Evolutionary conservation across 1,140 invertebrate species (phyloP), one percentile per base, ranked within the genome.

Genomic region (Pteromalus puparum): DNA sequence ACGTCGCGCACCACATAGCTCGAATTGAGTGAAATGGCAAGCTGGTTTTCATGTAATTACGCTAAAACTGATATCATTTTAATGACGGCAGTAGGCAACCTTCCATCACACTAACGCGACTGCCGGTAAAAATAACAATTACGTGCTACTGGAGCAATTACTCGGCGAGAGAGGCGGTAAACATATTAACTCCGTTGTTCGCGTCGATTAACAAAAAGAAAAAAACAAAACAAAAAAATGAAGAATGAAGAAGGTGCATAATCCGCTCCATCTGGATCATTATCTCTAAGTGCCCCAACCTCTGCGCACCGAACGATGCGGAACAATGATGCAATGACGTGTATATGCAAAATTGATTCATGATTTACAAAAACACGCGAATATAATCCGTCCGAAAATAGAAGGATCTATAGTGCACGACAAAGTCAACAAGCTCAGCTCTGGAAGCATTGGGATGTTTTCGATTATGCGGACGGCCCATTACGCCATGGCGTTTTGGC

Each of bases 61-160:
- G 13, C 70, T 30, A 73, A 42, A 48, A 26, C 30, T 26, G 74
- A 75, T 75, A 75, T 75, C 9, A 3, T 46, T 76, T 48, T 76
- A 48, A 76, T 76, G 74, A 46, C 74, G 15, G 6, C 4, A 34
- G 30, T 38, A 28, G 42, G n/a, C 24, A 76, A 76, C 42, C 42
- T 48, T 46, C n/a, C 30, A 38, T 18, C 34, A 38, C 24, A 10
- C 67, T 70, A 30, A 73, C 72, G 18, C 10, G 21, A 7, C 12
- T 34, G 34, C 38, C 6, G 38, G 13, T 42, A 38, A 73, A 73
- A 73, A 38, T 73, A 73, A 75, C n/a, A 75, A 75, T 26, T 21
- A 46, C 42, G 7, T 46, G 0, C 42, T 15, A 2, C n/a, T 12
- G 13, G 10, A 74, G 3, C 18, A 15, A 42, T 74, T 74, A 42